These are phyloP conservation scores for Plebejus melissa DNA, from an alignment of 2,888 invertebrate genomes.

Conservation along the genomic window DNA sequence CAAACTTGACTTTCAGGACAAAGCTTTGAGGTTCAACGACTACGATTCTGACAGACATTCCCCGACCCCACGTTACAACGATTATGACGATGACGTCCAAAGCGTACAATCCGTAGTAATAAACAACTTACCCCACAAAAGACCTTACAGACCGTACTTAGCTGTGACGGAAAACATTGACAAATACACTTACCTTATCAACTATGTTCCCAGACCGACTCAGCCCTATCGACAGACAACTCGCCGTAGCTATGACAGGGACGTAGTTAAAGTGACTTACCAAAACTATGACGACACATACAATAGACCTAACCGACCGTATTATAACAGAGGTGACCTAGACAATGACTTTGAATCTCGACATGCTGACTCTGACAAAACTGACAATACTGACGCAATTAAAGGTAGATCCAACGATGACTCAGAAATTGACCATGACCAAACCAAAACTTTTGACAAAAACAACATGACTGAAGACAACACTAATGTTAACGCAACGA, in stretches of 20 bases:
- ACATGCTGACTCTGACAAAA: constrained; percentile 48
- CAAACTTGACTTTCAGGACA: constrained; percentile 80
- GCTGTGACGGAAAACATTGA: constrained; percentile 71
- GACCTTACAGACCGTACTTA: constrained; percentile 66
- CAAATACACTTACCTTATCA: constrained; percentile 73
- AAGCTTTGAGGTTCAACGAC: constrained; percentile 62
- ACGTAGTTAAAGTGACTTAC: constrained; percentile 72
- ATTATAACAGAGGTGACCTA: constrained; percentile 54
- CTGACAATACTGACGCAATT: constrained; percentile 54
- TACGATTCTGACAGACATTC: constrained; percentile 48
- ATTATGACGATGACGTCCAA: constrained; percentile 56
- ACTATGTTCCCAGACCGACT: constrained; percentile 74
- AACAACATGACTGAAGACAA: constrained; percentile 35
- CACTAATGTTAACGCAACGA: constrained; percentile 45
- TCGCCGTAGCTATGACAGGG: constrained; percentile 56
- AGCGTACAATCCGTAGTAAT: constrained; percentile 67
- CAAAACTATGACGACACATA: constrained; percentile 72
- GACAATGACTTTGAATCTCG: constrained; percentile 48
- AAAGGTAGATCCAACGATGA: constrained; percentile 60
- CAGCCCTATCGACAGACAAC: constrained; percentile 69
- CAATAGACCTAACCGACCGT: constrained; percentile 60
- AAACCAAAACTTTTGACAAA: constrained; percentile 39
- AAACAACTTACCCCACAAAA: constrained; percentile 60
- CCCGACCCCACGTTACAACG: constrained; percentile 52
- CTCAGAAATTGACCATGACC: constrained; percentile 37